A percentile compares a stretch with the other conserved stretches of the same genome.
Conservation (phyloP, 2,888 invertebrate species). For the Nephrotoma guestfalica region DNA sequence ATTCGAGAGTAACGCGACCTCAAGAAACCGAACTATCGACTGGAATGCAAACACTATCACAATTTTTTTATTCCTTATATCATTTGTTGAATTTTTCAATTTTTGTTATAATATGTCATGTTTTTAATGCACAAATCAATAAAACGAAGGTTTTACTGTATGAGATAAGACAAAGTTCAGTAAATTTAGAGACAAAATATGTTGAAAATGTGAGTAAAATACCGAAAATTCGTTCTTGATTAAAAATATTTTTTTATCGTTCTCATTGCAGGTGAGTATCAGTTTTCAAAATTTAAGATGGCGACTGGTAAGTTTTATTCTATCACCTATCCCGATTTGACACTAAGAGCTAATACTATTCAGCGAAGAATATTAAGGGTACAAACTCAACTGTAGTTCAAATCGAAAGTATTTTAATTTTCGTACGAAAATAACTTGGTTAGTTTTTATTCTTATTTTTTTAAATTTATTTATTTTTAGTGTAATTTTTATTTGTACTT, state of each 20-base stretch:
- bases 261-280: background rate
- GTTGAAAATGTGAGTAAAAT: background rate
- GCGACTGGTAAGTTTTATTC: background rate
- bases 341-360: too few relatives aligned
- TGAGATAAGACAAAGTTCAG: background rate
- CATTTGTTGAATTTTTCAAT: background rate
- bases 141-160: background rate
- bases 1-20: background rate
- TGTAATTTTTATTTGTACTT: too few relatives aligned
- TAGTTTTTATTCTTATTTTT: too few relatives aligned
- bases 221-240: background rate
- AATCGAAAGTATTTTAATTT: too few relatives aligned
- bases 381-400: too few relatives aligned
- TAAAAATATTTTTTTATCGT: background rate
- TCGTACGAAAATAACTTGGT: too few relatives aligned
- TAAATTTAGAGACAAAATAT: background rate
- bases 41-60: background rate
- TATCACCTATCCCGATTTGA: background rate
- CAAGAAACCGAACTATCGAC: background rate
- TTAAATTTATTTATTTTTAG: too few relatives aligned
- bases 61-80: background rate
- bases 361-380: too few relatives aligned
- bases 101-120: background rate
- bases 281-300: background rate
- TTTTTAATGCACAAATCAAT: background rate